These are phyloP conservation scores for Pachypanchax playfairii DNA, from an alignment of 2,113 vertebrate genomes.

Conservation along the genomic window DNA sequence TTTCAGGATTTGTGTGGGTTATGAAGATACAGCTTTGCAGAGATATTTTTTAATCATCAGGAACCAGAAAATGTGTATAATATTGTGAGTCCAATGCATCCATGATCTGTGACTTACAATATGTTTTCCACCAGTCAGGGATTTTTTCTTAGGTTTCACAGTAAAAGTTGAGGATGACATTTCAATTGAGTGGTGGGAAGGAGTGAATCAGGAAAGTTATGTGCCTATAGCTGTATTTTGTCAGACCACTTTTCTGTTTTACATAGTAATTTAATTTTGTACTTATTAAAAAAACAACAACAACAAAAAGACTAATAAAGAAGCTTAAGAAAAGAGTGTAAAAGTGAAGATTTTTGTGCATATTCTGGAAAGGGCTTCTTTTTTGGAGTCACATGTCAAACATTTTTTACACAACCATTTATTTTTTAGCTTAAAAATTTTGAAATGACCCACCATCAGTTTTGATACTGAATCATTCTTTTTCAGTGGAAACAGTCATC, in stretches of 20 bases:
- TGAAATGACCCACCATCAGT: no score
- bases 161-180: conserved; percentile 11
- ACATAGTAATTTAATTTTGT: no score
- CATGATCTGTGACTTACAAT: no score
- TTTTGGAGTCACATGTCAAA: no score
- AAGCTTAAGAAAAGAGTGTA: conserved; percentile 13
- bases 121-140: conserved; percentile 29
- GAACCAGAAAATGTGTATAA: conserved; percentile 14
- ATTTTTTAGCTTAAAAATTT: no score
- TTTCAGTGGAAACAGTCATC: conserved; percentile 10
- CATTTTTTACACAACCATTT: conserved; percentile 3
- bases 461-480: background rate
- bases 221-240: background rate
- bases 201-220: conserved; percentile 31
- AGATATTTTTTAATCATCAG: conserved; percentile 16
- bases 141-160: conserved; percentile 21
- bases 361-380: background rate
- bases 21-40: conserved; percentile 16
- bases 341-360: conserved; percentile 16
- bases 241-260: no score
- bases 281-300: background rate
- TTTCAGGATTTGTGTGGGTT: background rate
- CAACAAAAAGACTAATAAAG: no score
- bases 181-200: conserved; percentile 24
- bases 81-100: conserved; percentile 13